Evolutionary conservation across 2,888 invertebrate genomes (phyloP).

Genomic region (Lobophora halterata): DNA sequence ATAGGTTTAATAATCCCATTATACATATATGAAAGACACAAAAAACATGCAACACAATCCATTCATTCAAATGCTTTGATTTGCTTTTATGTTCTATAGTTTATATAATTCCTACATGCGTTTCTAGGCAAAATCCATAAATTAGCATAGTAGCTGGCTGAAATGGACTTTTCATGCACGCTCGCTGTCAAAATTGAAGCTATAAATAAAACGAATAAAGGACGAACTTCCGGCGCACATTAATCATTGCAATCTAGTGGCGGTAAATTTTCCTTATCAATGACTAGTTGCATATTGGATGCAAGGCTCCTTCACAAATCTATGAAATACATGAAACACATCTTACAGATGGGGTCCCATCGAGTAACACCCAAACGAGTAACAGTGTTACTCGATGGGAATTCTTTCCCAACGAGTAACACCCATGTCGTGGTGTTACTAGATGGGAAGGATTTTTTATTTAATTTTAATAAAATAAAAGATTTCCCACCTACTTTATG

Average conservation of each 20-base stretch:
- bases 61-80: constrained; percentile 22
- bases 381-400: too few species aligned
- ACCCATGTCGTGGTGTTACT: too few species aligned
- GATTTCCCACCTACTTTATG: too few species aligned
- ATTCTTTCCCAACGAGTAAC: too few species aligned
- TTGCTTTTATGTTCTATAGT: constrained; percentile 17
- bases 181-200: constrained; percentile 35
- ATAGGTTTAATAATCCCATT: too few species aligned
- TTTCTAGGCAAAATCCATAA: constrained; percentile 17
- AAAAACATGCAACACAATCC: constrained; percentile 18
- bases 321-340: neutral
- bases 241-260: constrained; percentile 33
- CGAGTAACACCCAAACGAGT: too few species aligned
- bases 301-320: constrained; percentile 1
- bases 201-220: constrained; percentile 38
- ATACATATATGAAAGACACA: constrained; percentile 9
- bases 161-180: constrained; percentile 37
- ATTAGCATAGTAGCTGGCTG: constrained; percentile 23
- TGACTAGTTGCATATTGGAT: constrained; percentile 21
- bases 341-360: too few species aligned
- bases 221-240: too few species aligned
- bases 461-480: too few species aligned
- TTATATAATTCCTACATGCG: constrained; percentile 9
- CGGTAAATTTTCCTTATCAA: constrained; percentile 22
- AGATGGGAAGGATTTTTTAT: too few species aligned